Evolutionary conservation across 1,140 invertebrate genomes (phyloP), one percentile per base, ranked within the genome.

Genomic region (Drosophila ogumai): DNA sequence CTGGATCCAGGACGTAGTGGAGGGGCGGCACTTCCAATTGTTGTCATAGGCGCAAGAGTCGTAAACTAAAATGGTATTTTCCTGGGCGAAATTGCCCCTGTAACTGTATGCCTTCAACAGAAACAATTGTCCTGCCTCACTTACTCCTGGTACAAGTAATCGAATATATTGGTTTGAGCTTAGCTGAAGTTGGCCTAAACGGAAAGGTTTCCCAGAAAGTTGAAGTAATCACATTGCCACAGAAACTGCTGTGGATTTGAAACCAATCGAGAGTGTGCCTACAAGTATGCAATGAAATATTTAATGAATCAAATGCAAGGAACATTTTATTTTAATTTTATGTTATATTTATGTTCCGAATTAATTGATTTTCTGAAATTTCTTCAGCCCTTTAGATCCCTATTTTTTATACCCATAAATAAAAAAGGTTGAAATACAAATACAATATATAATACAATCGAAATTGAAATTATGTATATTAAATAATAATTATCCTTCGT

Each of bases 31-130:
- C 38, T 50, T 56, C 13, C 38, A 44, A 74, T 74, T 64, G 73
- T 34, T 66, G 71, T 75, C 72, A 76, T 43, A 75, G 74, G 66
- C 68, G 66, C 47, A 66, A 54, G 36, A 59, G 74, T 76, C 74
- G 63, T 76, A 76, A 76, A 76, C 40, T 68, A 32, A 66, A 76
- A 75, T 67, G 57, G 55, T 34, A 76, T 66, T 58, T 56, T 57
- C 36, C 44, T 43, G 34, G 5, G 28, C 32, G 10, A 66, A 56
- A 66, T 76, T 67, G 31, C 52, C 19, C 31, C 17, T 31, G 38
- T 65, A 56, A 56, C 43, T 47, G 41, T 63, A 54, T 22, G 5
- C 50, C 50, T 49, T 13, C n/a, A 64, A 28, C 25, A 36, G 34
- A 19, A 28, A 49, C 50, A 32, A 54, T 66, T 66, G 36, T 17